Evolutionary conservation across 2,888 invertebrate genomes (phyloP).

Genomic region (Sarcophaga carnaria): DNA sequence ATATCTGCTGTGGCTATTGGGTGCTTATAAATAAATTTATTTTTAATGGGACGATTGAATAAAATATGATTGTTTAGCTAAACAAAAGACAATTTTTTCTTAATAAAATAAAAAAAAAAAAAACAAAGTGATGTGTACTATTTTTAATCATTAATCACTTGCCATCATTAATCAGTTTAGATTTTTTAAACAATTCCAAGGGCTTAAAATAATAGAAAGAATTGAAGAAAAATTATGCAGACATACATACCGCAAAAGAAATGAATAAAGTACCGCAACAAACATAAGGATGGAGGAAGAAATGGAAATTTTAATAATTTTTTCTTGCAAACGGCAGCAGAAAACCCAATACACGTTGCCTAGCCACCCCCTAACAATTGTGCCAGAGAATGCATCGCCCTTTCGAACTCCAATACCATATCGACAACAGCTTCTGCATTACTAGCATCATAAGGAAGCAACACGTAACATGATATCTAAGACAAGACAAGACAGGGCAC

Average conservation of each 20-base stretch:
- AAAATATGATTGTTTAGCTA: constrained; percentile 56
- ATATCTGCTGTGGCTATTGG: no score
- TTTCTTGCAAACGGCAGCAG: no score
- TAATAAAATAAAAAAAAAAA: constrained; percentile 9
- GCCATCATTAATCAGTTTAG: constrained; percentile 67
- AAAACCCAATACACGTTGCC: no score
- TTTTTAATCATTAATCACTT: constrained; percentile 65
- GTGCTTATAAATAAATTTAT: constrained; percentile 22
- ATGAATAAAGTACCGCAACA: constrained; percentile 43
- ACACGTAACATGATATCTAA: constrained; percentile 46
- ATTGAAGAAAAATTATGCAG: constrained; percentile 40
- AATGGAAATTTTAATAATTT: background rate
- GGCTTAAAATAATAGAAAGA: constrained; percentile 10
- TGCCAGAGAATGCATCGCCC: no score
- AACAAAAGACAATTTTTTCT: constrained; percentile 44
- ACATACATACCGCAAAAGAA: constrained; percentile 60
- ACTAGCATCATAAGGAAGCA: no score
- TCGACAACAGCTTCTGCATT: no score
- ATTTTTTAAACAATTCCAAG: constrained; percentile 34
- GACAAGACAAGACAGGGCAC: constrained; percentile 34
- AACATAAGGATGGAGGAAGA: background rate
- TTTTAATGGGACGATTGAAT: constrained; percentile 45
- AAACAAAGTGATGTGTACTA: background rate
- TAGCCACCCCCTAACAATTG: no score
- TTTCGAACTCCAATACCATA: no score